Evolutionary conservation across 2,888 invertebrate genomes (phyloP).

Genomic region (Cephus pygmeus): DNA sequence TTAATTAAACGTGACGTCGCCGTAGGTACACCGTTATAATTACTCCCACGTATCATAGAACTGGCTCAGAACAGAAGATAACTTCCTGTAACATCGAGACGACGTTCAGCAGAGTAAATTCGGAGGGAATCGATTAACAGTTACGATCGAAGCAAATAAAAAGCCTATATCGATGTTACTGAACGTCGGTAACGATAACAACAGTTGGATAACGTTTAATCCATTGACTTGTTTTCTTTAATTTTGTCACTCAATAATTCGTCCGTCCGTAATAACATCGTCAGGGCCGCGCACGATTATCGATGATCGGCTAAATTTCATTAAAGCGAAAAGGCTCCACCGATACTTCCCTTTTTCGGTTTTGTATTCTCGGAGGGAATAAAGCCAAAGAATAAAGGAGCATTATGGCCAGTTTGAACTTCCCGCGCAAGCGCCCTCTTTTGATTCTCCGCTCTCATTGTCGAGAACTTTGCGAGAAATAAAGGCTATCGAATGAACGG

Average conservation of each 20-base stretch:
- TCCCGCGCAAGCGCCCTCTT: neutral
- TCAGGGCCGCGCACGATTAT: no score
- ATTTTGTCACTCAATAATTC: slow-evolving; percentile 1
- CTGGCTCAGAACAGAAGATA: neutral
- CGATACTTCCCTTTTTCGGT: no score
- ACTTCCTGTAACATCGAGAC: neutral
- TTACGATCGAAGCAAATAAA: neutral
- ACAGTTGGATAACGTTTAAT: neutral
- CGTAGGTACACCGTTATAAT: neutral
- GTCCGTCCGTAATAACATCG: no score
- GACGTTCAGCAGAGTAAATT: neutral
- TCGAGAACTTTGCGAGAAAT: no score
- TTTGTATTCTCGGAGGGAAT: no score
- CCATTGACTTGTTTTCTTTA: neutral
- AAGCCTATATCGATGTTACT: no score
- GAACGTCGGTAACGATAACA: neutral
- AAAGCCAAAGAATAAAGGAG: no score
- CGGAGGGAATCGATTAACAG: neutral
- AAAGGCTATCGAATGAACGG: no score
- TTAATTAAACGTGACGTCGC: neutral
- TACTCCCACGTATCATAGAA: neutral
- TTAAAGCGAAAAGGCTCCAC: no score
- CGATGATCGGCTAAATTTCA: no score
- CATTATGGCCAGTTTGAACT: no score
- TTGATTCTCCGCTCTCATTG: slow-evolving; percentile 29